Conservation (phyloP, 2,797 vertebrate genomes). For the Borostomias antarcticus region DNA sequence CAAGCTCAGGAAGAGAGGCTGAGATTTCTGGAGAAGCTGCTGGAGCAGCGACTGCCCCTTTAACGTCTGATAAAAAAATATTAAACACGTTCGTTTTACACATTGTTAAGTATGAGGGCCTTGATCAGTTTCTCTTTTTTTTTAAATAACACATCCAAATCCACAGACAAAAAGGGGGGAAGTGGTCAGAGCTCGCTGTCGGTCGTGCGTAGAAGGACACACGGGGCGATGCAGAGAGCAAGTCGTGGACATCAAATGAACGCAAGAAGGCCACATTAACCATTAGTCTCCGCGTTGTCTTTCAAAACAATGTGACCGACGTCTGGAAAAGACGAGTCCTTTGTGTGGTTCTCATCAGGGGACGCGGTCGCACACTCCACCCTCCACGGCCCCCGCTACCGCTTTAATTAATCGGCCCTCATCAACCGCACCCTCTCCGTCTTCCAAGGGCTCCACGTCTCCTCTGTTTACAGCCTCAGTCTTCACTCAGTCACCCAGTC, state of each 20-base stretch:
- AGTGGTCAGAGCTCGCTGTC: too few relatives aligned
- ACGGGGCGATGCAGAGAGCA: too few relatives aligned
- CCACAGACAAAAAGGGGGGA: too few relatives aligned
- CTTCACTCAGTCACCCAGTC: conserved; percentile 54
- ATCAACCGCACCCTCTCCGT: conserved; percentile 71
- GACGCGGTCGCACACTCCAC: conserved; percentile 60
- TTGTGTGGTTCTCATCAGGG: conserved; percentile 80
- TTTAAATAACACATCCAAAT: too few relatives aligned
- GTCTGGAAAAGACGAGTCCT: conserved; percentile 69
- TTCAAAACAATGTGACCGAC: conserved; percentile 64
- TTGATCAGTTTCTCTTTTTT: too few relatives aligned
- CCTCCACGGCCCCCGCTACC: conserved; percentile 66
- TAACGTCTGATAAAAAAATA: too few relatives aligned
- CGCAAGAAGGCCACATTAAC: conserved; percentile 49
- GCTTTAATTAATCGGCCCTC: conserved; percentile 82
- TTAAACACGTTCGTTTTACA: too few relatives aligned
- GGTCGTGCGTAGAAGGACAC: too few relatives aligned
- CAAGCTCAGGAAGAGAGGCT: neutral
- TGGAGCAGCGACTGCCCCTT: neutral
- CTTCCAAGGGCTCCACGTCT: conserved; percentile 71
- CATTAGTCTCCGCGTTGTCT: neutral
- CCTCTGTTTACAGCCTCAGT: conserved; percentile 54
- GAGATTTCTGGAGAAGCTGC: neutral
- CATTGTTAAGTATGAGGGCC: too few relatives aligned
- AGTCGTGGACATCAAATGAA: too few relatives aligned